A percentile compares a stretch with the other conserved stretches of the same genome.
Evolutionary conservation across 1,140 invertebrate species (phyloP).

Genomic region (Philotrypesis tridentata): DNA sequence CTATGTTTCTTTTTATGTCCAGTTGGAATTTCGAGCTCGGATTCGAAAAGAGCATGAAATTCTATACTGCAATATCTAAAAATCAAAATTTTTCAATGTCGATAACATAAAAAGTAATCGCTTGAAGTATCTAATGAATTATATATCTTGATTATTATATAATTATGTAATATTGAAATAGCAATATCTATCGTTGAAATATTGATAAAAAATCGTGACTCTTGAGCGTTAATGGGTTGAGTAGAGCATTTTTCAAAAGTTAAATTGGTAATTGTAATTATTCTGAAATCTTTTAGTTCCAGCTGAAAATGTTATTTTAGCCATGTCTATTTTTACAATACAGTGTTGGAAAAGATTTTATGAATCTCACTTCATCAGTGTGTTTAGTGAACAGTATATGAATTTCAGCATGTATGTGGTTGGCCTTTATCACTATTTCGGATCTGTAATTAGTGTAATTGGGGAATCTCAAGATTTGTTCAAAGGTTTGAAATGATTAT

Average conservation of each 20-base stretch:
- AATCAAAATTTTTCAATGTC: no score
- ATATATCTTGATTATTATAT: no score
- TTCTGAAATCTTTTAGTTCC: constrained; percentile 72
- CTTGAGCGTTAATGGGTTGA: no score
- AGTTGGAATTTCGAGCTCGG: no score
- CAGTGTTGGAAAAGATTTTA: constrained; percentile 85
- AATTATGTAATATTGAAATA: no score
- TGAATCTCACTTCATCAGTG: constrained; percentile 84
- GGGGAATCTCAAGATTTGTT: constrained; percentile 84
- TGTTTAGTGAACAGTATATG: constrained; percentile 87
- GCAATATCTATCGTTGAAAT: no score
- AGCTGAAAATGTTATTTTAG: constrained; percentile 75
- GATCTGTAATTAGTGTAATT: constrained; percentile 78
- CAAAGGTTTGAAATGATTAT: constrained; percentile 62
- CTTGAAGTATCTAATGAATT: no score
- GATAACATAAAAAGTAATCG: no score
- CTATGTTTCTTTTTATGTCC: no score
- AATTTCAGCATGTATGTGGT: constrained; percentile 85
- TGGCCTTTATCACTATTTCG: constrained; percentile 85
- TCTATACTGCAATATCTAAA: no score
- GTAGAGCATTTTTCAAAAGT: constrained; percentile 1
- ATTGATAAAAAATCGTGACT: no score
- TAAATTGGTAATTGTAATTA: constrained; percentile 29
- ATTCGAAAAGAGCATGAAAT: no score
- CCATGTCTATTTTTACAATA: constrained; percentile 77